Evolutionary conservation across 2,113 vertebrate genomes (phyloP).

Genomic region (Anas platyrhynchos): DNA sequence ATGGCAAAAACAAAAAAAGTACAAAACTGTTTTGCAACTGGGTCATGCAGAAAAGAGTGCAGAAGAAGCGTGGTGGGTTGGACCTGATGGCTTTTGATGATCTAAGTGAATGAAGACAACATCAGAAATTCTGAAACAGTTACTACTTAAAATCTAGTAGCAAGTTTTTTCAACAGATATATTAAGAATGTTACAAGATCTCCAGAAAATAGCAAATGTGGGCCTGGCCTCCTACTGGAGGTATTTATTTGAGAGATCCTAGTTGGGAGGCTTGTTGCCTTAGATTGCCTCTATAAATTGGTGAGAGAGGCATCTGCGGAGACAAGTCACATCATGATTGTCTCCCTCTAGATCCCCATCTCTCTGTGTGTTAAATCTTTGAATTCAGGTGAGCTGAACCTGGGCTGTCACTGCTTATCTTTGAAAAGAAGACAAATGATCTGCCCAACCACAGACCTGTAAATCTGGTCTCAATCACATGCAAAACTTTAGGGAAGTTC

Average conservation of each 20-base stretch:
- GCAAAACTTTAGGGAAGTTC: not conserved
- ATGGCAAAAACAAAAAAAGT: not conserved
- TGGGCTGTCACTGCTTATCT: not conserved
- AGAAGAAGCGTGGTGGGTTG: not conserved
- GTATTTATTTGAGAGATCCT: not conserved
- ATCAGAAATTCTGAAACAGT: not conserved
- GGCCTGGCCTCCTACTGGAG: not conserved
- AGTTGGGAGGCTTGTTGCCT: not conserved
- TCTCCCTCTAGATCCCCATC: fast-evolving
- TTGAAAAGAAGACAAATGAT: not conserved
- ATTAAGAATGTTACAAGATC: not conserved
- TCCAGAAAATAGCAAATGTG: not conserved
- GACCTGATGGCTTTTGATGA: not conserved
- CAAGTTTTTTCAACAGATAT: not conserved
- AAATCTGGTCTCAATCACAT: not conserved
- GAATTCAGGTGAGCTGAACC: not conserved
- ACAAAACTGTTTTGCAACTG: not conserved
- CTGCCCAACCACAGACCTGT: not conserved
- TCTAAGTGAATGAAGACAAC: not conserved
- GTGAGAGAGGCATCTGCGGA: not conserved
- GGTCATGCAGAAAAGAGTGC: not conserved
- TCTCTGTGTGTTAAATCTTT: not conserved
- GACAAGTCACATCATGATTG: fast-evolving
- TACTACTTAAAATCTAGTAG: not conserved
- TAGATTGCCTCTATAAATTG: fast-evolving